Base-by-base conservation (phyloP, 2,113 vertebrate genomes). In the Leucosticte australis region DNA sequence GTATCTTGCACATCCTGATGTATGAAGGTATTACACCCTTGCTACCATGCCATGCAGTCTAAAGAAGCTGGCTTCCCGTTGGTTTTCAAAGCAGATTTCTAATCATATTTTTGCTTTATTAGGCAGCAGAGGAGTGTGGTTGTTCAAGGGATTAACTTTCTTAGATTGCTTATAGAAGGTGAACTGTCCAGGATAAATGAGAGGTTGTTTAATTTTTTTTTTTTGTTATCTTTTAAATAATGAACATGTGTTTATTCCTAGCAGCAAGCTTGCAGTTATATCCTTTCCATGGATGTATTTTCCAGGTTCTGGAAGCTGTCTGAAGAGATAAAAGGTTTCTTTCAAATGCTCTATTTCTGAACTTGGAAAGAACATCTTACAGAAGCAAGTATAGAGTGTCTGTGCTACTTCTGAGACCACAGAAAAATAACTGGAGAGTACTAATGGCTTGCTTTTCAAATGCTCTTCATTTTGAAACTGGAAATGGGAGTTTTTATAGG, bases 391-490 rank as follows among this genome's bases (percentile, higher is more conserved):
- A n/a, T 55, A 64, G 10, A 35, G 20, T 31, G 26, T 55, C 90
- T 87, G 20, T 78, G 57, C 52, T 84, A 47, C 68, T 88, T 94
- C 86, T 71, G 88, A 95, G 88, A 59, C 39, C 50, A 92, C 57
- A 77, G 37, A 71, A 89, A 89, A 83, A 59, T 68, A 91, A 83
- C 8, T 83, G 47, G 33, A 80, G 30, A 55, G 6, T 86, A 46
- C 80, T 91, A 96, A 91, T 75, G 76, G 10, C 76, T 84, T 90
- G 24, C 53, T 92, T 93, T 95, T 60, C 21, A 74, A 77, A 94
- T 44, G 13, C 10, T 76, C 28, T 64, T 87, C 0, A 28, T 86
- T 90, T 92, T 50, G 56, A 49, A 80, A 59, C 15, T 77, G 39
- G 33, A 86, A 81, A 59, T 64, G 4, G 42, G 71, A 28, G 22